phyloP scores from a whole-genome alignment of 2,113 vertebrate species.

The Poecilia latipinna region DNA sequence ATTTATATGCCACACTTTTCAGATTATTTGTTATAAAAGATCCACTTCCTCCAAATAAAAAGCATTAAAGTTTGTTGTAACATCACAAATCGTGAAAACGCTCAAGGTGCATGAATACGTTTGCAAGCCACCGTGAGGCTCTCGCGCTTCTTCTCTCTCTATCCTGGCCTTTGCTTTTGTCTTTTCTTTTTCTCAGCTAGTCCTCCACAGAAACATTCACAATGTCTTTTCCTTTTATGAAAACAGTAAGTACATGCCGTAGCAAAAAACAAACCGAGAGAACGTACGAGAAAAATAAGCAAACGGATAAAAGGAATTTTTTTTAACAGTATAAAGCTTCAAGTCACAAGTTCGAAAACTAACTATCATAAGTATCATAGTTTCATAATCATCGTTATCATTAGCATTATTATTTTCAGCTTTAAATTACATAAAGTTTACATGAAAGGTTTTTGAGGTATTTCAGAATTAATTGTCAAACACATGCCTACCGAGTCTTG shows the following conservation, averaged over 20 bases:
- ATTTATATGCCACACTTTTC: too few relatives aligned
- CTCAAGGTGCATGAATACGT: background rate
- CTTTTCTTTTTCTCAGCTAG: constrained; percentile 63
- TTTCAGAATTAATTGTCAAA: constrained; percentile 99
- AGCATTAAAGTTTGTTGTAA: background rate
- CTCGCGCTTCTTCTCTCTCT: constrained; percentile 7
- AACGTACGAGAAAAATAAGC: constrained; percentile 77
- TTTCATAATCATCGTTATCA: constrained; percentile 83
- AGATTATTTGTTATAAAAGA: too few relatives aligned
- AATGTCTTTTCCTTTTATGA: constrained; percentile 88
- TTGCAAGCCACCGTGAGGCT: background rate
- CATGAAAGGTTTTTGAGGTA: constrained; percentile 99
- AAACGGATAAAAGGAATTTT: constrained; percentile 82
- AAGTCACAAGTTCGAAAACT: constrained; percentile 99
- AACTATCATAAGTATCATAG: constrained; percentile 91
- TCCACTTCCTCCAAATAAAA: background rate
- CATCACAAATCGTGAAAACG: background rate
- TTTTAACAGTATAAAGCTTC: constrained; percentile 99
- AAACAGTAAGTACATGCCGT: constrained; percentile 89
- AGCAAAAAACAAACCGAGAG: constrained; percentile 81
- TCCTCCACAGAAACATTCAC: constrained; percentile 89
- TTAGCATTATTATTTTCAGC: constrained; percentile 83
- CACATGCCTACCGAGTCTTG: constrained; percentile 91
- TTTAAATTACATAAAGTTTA: constrained; percentile 98
- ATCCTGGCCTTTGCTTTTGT: constrained; percentile 55